phyloP scores from a whole-genome alignment of 2,888 invertebrate species.

The Dascillus cervinus region DNA sequence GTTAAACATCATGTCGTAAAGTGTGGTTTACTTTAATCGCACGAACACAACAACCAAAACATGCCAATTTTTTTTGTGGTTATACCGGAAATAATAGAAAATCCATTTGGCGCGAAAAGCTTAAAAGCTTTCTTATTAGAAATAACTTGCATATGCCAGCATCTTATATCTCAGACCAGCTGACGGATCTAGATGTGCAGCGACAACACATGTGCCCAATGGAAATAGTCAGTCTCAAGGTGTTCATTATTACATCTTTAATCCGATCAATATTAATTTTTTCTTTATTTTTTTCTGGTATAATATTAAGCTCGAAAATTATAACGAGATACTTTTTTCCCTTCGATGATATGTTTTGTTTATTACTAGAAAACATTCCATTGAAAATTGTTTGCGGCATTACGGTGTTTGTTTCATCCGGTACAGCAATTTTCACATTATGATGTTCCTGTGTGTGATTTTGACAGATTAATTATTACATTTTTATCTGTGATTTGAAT shows the following conservation, averaged over 20 bases:
- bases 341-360: too few relatives aligned
- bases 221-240: constrained; percentile 23
- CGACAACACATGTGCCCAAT: constrained; percentile 26
- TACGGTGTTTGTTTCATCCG: constrained; percentile 29
- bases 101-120: neutral
- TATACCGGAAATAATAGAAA: neutral
- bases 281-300: too few relatives aligned
- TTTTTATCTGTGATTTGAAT: constrained; percentile 25
- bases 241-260: constrained; percentile 28
- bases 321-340: too few relatives aligned
- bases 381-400: constrained; percentile 30
- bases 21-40: too few relatives aligned
- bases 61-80: neutral
- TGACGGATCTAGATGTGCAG: constrained; percentile 27
- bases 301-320: too few relatives aligned
- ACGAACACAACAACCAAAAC: neutral
- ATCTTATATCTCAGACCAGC: constrained; percentile 26
- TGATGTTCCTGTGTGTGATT: constrained; percentile 37
- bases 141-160: constrained; percentile 29
- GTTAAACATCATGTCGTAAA: constrained; percentile 24
- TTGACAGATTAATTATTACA: constrained; percentile 41
- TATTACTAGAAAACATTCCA: too few relatives aligned
- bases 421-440: constrained; percentile 32
- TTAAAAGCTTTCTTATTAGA: constrained; percentile 17
- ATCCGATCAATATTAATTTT: constrained; percentile 23